Base-by-base conservation (phyloP, 2,888 invertebrate species). In the Lithophane socia region DNA sequence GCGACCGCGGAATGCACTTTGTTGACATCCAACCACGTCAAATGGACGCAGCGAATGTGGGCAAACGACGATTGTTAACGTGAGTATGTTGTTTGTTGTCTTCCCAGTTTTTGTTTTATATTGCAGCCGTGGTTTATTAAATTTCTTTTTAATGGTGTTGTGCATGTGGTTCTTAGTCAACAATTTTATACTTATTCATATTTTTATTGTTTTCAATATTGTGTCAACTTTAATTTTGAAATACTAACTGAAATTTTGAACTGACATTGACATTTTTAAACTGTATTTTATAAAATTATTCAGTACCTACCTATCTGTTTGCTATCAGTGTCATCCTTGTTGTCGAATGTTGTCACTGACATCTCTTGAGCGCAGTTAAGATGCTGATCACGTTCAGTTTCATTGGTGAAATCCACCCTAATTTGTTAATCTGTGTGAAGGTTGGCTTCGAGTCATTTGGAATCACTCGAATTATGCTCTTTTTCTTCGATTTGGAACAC, bases 1-100 rank as follows among this genome's bases (percentile, higher is more conserved):
- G 56, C 49, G 60, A 81, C 86, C 85, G 75, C 86, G 73, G 85
- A 82, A 86, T 85, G 81, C 69, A 63, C 77, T 77, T 83, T 77
- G 85, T 76, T 83, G 77, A 75, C 74, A 24, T 44, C 37, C 12
- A 54, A 24, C 2, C 60, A 77, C 65, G 69, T 68, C 69, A 47
- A 67, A 65, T 79, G 52, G 66, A 75, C 12, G 71, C 16, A 12
- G n/a, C 12, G 60, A 79, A 82, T 84, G 70, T 64, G 13, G 13
- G 37, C 18, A 16, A 47, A 18, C 12, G 18, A 66, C 58, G 12
- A 52, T 66, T 63, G 56, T 21, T 56, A 67, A 37, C 9, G 21
- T 63, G 64, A 65, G 18, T 47, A 24, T 52, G 10, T 24, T 29
- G 5, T 79, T 37, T 37, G 52, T 21, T 24, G 12, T 37, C 49